These are phyloP conservation scores for Anoura caudifer DNA, from an alignment of 2,113 vertebrate genomes.

Conservation along the genomic window DNA sequence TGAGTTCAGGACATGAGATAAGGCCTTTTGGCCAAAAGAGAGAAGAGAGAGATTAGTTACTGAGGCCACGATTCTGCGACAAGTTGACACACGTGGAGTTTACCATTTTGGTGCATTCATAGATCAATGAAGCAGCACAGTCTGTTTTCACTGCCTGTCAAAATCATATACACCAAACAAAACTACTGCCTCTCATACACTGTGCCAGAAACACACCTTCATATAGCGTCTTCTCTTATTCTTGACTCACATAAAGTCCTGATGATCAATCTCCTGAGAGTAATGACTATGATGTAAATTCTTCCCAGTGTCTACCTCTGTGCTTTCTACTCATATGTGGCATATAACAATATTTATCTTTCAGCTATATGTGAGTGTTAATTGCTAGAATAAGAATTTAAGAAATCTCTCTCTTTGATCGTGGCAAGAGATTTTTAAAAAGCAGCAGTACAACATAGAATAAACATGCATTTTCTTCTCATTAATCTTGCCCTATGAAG, in stretches of 20 bases:
- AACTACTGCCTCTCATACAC: not conserved
- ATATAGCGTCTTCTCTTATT: not conserved
- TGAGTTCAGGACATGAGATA: too few species aligned
- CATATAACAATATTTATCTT: not conserved
- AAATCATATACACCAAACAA: not conserved
- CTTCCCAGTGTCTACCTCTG: not conserved
- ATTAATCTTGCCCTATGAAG: not conserved
- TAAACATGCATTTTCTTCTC: not conserved
- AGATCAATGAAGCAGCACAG: not conserved
- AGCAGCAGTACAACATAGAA: not conserved
- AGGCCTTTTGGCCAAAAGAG: not conserved
- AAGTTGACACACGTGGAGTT: fast-evolving
- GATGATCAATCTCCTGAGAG: not conserved
- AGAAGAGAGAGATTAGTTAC: not conserved
- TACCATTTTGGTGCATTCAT: fast-evolving
- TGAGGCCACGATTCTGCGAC: not conserved
- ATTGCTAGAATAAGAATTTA: not conserved
- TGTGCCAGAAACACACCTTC: not conserved
- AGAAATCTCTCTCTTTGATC: not conserved
- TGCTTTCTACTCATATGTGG: not conserved
- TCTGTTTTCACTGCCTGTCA: not conserved
- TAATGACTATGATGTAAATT: not conserved
- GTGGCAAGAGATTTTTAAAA: not conserved
- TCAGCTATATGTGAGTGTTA: not conserved
- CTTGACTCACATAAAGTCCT: not conserved